Evolutionary conservation across 2,113 vertebrate species (phyloP), one percentile per base, ranked within the genome.

Genomic region (Myocastor coypus): DNA sequence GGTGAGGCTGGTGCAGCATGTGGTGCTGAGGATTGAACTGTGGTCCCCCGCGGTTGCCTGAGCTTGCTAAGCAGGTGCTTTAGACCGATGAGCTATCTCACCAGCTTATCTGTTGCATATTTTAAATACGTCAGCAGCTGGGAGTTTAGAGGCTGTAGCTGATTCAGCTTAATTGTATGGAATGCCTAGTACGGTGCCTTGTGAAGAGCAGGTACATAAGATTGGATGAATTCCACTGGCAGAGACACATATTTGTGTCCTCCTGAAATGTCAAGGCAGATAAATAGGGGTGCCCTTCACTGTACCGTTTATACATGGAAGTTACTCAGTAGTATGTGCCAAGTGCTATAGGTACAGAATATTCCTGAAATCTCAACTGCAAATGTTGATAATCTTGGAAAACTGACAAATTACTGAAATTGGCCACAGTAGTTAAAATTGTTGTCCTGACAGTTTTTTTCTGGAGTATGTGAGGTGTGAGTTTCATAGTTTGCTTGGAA

Each of bases 401-500:
- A 83, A 78, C 40, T 28, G 28, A 52, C 73, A 66, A 93, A 73
- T 42, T 32, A 10, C 11, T 24, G 14, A 5, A 63, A 55, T 75
- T 89, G 73, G 22, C 42, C 84, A 3, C 28, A 84, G 40, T 77
- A 34, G 46, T 95, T 94, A 37, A 83, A 90, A 46, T 75, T 96
- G 57, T 83, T 93, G 71, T 7, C 68, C 83, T 94, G 81, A 89
- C 28, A 77, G n/a, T 59, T 93, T 91, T 81, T 68, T 69, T 81
- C 32, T 94, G 68, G 55, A 61, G 16, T 82, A 17, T 77, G 11
- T 69, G 82, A 92, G 55, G 17, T 86, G 22, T 59, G 57, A 69
- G 57, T 77, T 88, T 88, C 68, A n/a, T 64, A 57, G 81, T 92
- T 96, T 95, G 64, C 78, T 83, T 69, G 55, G 30, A 86, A 95